Evolutionary conservation across 2,797 vertebrate species (phyloP), one percentile per base, ranked within the genome.

Genomic region (Melanotaenia parkinsoni): DNA sequence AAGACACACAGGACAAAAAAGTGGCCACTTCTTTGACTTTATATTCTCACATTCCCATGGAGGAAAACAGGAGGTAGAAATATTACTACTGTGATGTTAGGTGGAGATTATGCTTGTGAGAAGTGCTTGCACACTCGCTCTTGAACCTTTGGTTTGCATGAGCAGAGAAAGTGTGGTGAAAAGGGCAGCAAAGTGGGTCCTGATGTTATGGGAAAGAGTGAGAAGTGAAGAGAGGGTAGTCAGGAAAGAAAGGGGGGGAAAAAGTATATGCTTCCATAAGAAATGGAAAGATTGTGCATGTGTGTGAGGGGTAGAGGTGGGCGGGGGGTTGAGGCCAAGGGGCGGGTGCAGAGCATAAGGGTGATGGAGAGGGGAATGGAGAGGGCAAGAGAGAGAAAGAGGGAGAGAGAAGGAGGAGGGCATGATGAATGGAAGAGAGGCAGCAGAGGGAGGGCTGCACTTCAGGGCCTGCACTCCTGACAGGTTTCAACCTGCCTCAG

Each of bases 401-500:
- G 62, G 50, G 67, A 66, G 67, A 32, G 65, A 76, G 68, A 66
- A 35, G 76, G 60, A 77, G 77, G 75, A 72, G 78, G 70, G 80
- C 33, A 80, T 73, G 83, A 83, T 86, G 86, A 85, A 86, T 83
- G 79, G 77, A 77, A 74, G 72, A 76, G 59, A 80, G 76, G 81
- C 84, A 79, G 89, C 87, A 88, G 58, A 77, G 70, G 79, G 88
- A 91, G 81, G 85, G 78, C 57, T 35, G 72, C 51, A 61, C 78
- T 79, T 80, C 24, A 70, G 70, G 68, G 74, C 68, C 30, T n/a
- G 4, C 75, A 45, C 79, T 86, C 77, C 70, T 83, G 88, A 90
- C 93, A 93, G 91, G 93, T 90, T 91, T 64, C 73, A 92, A 93
- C 93, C 90, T 94, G 93, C 88, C 82, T 82, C 89, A 63, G 81